Conservation (phyloP, 1,140 invertebrate species). For the Nephila pilipes region DNA sequence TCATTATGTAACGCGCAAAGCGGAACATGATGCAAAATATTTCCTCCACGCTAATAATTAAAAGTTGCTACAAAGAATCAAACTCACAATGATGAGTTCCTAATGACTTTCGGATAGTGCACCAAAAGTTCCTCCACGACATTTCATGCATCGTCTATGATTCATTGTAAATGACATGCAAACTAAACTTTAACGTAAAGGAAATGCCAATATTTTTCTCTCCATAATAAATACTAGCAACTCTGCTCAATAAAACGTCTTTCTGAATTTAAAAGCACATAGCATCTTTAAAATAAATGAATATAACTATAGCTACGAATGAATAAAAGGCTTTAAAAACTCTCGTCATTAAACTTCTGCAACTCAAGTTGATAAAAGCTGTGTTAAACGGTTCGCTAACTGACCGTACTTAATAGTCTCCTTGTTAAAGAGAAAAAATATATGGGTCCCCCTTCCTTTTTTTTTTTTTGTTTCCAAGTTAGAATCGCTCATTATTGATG, state of each 20-base stretch:
- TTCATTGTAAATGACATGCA: not conserved
- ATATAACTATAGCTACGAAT: not conserved
- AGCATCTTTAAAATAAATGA: not conserved
- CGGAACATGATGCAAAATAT: not conserved
- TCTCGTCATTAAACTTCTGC: not conserved
- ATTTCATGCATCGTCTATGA: not conserved
- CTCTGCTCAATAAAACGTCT: not conserved
- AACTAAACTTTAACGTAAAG: not conserved
- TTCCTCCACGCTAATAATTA: not conserved
- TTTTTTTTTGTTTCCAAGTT: not conserved
- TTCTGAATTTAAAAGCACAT: not conserved
- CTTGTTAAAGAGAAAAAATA: not conserved
- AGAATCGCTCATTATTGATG: not conserved
- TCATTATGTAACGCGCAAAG: too few species aligned
- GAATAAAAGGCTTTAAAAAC: not conserved
- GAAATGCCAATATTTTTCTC: not conserved
- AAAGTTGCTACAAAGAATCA: not conserved
- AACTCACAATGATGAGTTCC: not conserved
- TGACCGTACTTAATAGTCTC: conserved; percentile 12
- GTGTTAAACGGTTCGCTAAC: conserved; percentile 30
- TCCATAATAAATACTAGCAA: not conserved
- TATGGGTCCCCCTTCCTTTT: not conserved
- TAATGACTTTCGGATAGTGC: not conserved
- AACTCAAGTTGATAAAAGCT: not conserved
- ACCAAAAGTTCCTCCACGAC: not conserved